Percentiles rank a stretch among this genome's conserved stretches.
Evolutionary conservation across 2,888 invertebrate species (phyloP).

Genomic region (Doris montereyensis): DNA sequence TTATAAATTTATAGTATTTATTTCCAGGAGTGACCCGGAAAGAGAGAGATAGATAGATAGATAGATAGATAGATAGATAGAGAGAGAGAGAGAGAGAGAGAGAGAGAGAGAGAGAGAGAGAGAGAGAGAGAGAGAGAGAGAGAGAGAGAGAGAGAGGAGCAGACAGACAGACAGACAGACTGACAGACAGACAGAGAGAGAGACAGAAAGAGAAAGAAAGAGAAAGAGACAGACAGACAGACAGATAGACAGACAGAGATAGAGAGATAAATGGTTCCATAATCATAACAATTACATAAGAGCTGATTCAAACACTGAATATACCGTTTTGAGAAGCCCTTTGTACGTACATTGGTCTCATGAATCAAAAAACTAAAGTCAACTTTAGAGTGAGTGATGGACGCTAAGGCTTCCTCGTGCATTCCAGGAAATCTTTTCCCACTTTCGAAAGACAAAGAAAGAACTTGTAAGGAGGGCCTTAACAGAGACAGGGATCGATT

Average conservation of each 20-base stretch:
- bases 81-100: constrained; percentile 1
- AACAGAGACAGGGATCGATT: too few relatives aligned
- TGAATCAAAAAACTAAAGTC: too few relatives aligned
- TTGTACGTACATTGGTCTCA: too few relatives aligned
- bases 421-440: too few relatives aligned
- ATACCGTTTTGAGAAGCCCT: too few relatives aligned
- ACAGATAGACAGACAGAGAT: neutral
- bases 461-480: too few relatives aligned
- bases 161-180: neutral
- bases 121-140: constrained; percentile 9
- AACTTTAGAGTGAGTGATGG: too few relatives aligned
- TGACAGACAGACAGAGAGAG: neutral
- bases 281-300: too few relatives aligned
- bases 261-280: neutral
- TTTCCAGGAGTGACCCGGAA: constrained; percentile 1
- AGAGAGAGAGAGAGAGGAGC: constrained; percentile 4
- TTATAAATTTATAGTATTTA: too few relatives aligned
- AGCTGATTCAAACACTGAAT: too few relatives aligned
- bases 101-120: constrained; percentile 20
- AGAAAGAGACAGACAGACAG: neutral
- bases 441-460: too few relatives aligned
- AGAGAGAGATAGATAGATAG: neutral
- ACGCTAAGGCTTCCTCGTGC: too few relatives aligned
- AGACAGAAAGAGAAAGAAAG: neutral
- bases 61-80: neutral